Evolutionary conservation across 2,888 invertebrate species (phyloP), one percentile per base, ranked within the genome.

Genomic region (Polyommatus iphigenia): DNA sequence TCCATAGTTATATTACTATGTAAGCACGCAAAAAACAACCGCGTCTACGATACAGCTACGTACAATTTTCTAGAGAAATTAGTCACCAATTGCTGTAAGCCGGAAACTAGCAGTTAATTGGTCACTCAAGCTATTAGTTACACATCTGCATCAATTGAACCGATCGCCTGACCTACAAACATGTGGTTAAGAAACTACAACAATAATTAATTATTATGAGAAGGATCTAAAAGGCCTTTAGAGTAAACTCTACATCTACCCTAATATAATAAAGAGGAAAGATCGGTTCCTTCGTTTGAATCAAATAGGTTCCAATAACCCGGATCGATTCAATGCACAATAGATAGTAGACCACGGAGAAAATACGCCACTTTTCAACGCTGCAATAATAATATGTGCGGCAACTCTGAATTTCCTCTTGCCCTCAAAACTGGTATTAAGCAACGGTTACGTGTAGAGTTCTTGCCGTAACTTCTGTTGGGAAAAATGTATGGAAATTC

Each of bases 131-230:
- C 62, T 67, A 15, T 67, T 67, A 67, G 29, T 29, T 24, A 1
- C 20, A 67, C 62, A 67, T 67, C 62, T 67, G 29, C 62, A 29
- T 67, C 62, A 67, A 67, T 67, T 67, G 62, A 67, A 67, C 24
- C 62, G 62, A 67, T 67, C 62, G 13, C 20, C 29, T 67, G 62
- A 29, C 29, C 62, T 67, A 67, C 62, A 13, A 67, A 67, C 59
- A 20, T 20, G 59, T 20, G 59, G 59, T 20, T 8, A 0, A 54
- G 18, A 54, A 54, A 18, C 54, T 13, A 18, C 10, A 54, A 54
- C 18, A 15, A 18, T 18, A 54, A 15, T 8, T 41, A 41, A 41
- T 41, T 2, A 41, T 41, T 41, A 41, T 41, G 8, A 41, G 41
- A 41, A 41, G 41, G 41, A 0, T 50, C 13, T 15, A 50, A 15